These are phyloP conservation scores for Thunnus maccoyii DNA, from an alignment of 2,113 vertebrate genomes.

Conservation along the genomic window DNA sequence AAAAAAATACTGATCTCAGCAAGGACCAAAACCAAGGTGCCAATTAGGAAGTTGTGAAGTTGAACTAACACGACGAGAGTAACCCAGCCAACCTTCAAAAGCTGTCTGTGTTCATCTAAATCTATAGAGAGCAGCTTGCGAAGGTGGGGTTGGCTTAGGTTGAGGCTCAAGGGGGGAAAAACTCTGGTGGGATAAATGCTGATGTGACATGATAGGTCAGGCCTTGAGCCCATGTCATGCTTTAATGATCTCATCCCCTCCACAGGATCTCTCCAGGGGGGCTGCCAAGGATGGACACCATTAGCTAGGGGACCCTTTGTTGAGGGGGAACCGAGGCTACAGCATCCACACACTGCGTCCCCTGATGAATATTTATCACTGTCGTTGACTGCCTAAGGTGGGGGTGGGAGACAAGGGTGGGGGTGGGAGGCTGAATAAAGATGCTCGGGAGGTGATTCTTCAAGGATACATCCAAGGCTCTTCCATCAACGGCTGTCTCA, in stretches of 20 bases:
- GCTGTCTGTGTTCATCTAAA: constrained; percentile 65
- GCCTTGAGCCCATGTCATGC: constrained; percentile 70
- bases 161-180: constrained; percentile 28
- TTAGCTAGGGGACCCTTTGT: constrained; percentile 78
- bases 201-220: constrained; percentile 72
- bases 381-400: constrained; percentile 68
- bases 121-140: constrained; percentile 48
- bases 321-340: constrained; percentile 66
- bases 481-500: constrained; percentile 77
- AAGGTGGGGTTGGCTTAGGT: constrained; percentile 59
- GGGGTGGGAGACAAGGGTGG: constrained; percentile 58
- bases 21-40: constrained; percentile 83
- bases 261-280: constrained; percentile 64
- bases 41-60: constrained; percentile 84
- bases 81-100: constrained; percentile 75
- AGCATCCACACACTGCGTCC: constrained; percentile 57
- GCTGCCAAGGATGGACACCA: constrained; percentile 77
- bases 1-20: constrained; percentile 83
- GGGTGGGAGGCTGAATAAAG: constrained; percentile 73
- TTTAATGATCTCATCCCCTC: constrained; percentile 78
- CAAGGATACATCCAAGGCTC: constrained; percentile 81
- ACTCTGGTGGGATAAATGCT: constrained; percentile 67
- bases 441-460: constrained; percentile 81
- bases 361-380: constrained; percentile 81
- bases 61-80: constrained; percentile 77